Conservation (phyloP, 1,140 invertebrate species). For the Drosophila parabipectinata region DNA sequence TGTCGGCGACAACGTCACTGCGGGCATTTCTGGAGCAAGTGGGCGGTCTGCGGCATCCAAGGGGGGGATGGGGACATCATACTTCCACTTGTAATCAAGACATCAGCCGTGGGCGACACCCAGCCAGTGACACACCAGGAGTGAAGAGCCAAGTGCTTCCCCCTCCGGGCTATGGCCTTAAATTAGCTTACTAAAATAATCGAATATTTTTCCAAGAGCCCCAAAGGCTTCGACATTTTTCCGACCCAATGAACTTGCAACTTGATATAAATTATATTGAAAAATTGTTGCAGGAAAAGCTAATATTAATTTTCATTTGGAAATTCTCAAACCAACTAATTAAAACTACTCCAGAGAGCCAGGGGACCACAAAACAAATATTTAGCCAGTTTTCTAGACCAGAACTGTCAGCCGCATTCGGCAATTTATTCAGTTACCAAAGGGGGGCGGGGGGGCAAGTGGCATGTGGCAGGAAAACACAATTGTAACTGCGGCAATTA, state of each 20-base stretch:
- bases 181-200: constrained; percentile 74
- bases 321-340: background rate
- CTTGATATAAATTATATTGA: no score
- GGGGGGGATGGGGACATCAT: constrained; percentile 43
- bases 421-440: constrained; percentile 60
- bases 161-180: constrained; percentile 13
- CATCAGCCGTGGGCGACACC: constrained; percentile 58
- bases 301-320: background rate
- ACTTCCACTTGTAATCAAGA: constrained; percentile 79
- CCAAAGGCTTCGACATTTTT: constrained; percentile 28
- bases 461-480: constrained; percentile 33
- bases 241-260: constrained; percentile 5
- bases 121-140: constrained; percentile 53
- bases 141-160: constrained; percentile 22
- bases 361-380: constrained; percentile 53
- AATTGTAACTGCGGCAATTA: constrained; percentile 76
- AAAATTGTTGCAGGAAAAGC: background rate
- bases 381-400: constrained; percentile 34
- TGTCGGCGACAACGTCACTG: constrained; percentile 47
- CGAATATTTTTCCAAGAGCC: constrained; percentile 49
- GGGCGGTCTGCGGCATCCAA: background rate
- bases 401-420: constrained; percentile 45
- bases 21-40: constrained; percentile 54
- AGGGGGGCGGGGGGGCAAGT: background rate
- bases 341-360: background rate